Evolutionary conservation across 2,797 vertebrate species (phyloP), one percentile per base, ranked within the genome.

Genomic region (Amphiprion clarkii): DNA sequence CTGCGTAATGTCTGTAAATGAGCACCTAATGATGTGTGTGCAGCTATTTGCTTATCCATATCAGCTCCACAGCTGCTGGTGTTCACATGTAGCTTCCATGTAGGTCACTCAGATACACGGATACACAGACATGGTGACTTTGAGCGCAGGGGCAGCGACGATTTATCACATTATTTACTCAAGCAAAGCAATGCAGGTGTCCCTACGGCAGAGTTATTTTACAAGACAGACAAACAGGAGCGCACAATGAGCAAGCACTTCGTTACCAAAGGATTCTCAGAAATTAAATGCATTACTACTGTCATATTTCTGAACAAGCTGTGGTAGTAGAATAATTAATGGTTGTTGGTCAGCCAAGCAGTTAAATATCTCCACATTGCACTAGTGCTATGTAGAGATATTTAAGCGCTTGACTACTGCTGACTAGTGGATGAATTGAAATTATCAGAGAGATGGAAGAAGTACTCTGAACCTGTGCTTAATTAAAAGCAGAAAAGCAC

Each of bases 11-110:
- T 83, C 81, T 86, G 75, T 82, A 87, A 91, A 92, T 82, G 80
- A 87, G 86, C 90, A 67, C 27, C 88, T 90, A 88, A 93, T 81
- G 81, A 92, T 90, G 88, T 92, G 88, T 85, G 89, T 92, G 76
- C 74, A 89, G 87, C 83, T 81, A 90, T 89, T 83, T 88, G 74
- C 85, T 87, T 86, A 82, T 89, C 88, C 71, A 12, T 84, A 87
- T 90, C 88, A 67, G 56, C 3, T 44, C 55, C 23, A 40, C 91
- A 93, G 87, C 81, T 92, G 93, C 84, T 72, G 42, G 52, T 19
- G 57, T 91, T 94, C 92, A 67, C 93, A 91, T 42, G 5, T 33
- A 56, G 10, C 53, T 53, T 46, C n/a, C 14, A 54, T n/a, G 52
- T 53, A 77, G 36, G 66, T 17, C 27, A 31, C 39, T 16, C 36